Conservation (phyloP, 2,888 invertebrate genomes). For the Callimorpha dominula region DNA sequence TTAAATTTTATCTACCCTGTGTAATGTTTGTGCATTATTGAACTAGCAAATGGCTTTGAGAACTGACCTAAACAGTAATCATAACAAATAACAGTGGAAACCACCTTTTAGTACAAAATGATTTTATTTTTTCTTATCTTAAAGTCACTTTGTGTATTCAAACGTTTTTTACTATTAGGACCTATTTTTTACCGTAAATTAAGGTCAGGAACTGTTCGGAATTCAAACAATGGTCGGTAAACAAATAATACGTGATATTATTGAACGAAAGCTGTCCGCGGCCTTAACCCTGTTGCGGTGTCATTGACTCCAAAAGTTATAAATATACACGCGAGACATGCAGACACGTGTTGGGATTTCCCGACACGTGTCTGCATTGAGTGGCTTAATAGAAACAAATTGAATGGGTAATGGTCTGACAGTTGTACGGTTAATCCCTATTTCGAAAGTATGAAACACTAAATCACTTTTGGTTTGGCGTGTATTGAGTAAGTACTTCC, state of each 20-base stretch:
- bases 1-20: background rate
- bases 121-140: background rate
- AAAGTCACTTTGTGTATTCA: background rate
- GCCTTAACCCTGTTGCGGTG: constrained; percentile 35
- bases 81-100: background rate
- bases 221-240: constrained; percentile 34
- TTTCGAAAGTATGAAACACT: too few species aligned
- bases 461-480: too few species aligned
- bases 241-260: constrained; percentile 44
- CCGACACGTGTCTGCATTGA: background rate
- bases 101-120: background rate
- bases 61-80: background rate
- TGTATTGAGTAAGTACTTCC: too few species aligned
- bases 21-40: background rate
- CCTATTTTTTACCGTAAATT: constrained; percentile 13
- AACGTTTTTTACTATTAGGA: background rate
- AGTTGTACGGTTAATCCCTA: too few species aligned
- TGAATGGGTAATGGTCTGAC: background rate
- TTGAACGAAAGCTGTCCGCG: constrained; percentile 37
- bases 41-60: too few species aligned
- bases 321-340: background rate
- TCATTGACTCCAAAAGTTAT: constrained; percentile 37
- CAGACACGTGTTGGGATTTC: constrained; percentile 3
- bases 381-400: background rate
- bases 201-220: constrained; percentile 34